These are phyloP conservation scores for Tylochromis polylepis DNA, from an alignment of 2,113 vertebrate genomes.

Conservation along the genomic window DNA sequence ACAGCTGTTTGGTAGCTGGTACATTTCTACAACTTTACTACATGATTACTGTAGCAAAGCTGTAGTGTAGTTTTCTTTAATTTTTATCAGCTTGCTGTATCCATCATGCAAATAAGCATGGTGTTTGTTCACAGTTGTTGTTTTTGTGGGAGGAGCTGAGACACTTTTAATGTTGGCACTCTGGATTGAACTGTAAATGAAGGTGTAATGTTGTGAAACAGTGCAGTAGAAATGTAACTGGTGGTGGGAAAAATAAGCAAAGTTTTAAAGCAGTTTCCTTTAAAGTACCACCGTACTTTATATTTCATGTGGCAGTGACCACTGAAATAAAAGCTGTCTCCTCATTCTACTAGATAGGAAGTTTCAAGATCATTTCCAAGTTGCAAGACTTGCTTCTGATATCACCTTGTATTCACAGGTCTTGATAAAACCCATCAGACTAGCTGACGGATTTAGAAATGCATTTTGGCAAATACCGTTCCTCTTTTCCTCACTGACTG, in stretches of 20 bases:
- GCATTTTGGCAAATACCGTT: neutral
- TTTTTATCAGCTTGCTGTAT: accelerated
- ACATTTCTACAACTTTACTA: neutral
- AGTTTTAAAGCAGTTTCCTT: neutral
- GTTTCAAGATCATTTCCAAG: neutral
- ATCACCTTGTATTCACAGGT: neutral
- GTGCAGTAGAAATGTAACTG: neutral
- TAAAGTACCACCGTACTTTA: neutral
- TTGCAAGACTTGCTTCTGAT: neutral
- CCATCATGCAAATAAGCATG: neutral
- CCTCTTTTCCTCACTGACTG: neutral
- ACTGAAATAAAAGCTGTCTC: neutral
- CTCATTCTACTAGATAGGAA: accelerated
- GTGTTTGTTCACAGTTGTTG: neutral
- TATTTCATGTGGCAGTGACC: neutral
- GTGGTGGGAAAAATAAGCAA: neutral
- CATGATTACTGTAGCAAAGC: neutral
- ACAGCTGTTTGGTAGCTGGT: neutral
- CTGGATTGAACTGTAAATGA: neutral
- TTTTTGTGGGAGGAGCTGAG: neutral
- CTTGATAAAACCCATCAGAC: neutral
- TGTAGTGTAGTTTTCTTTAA: neutral
- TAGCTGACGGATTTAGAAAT: neutral
- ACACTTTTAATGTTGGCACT: neutral
- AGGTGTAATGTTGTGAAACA: neutral